Base-by-base conservation (phyloP, 2,113 vertebrate genomes). In the Nyctibius bracteatus region DNA sequence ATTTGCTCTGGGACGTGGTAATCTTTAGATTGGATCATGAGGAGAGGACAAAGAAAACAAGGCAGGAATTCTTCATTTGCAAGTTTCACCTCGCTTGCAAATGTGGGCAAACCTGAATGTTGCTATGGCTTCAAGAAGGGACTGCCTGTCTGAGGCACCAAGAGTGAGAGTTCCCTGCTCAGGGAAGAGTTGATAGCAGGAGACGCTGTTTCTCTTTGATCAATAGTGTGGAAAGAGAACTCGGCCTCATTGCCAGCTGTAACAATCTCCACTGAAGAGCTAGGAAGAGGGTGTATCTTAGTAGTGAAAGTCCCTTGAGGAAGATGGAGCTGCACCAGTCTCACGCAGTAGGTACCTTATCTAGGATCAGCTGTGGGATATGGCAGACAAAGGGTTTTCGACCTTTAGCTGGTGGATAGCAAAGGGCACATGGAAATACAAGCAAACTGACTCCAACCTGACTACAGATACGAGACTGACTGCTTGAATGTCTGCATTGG, bases 1-100 rank as follows among this genome's bases (percentile, higher is more conserved):
- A 66, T 84, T 82, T 92, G 78, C 66, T 86, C 30, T 84, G 67
- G 47, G 81, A 81, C 12, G 0, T 9, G 55, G 63, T 67, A 86
- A 83, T 90, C 67, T 86, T 68, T 55, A 71, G 62, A 71, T 83
- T 88, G 86, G 51, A 79, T 86, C 73, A 23, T 21, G 21, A 92
- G 88, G 67, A 94, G 24, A 51, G 68, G 68, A 96, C 82, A 86
- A 61, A 91, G 63, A 74, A 49, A 84, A 81, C 52, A 66, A 71
- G 39, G 80, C 9, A 67, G 63, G 59, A 74, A 71, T 54, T 73
- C 47, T 41, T 95, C 47, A 67, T 86, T 86, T 95, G 57, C 25
- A 67, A 5, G 22, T 86, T 88, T 78, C 46, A 30, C 67, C 55
- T 78, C 68, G 55, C 33, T 51, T 44, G 77, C 78, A 47, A 63